Conservation (phyloP, 2,113 vertebrate genomes). For the Quiscalus mexicanus region DNA sequence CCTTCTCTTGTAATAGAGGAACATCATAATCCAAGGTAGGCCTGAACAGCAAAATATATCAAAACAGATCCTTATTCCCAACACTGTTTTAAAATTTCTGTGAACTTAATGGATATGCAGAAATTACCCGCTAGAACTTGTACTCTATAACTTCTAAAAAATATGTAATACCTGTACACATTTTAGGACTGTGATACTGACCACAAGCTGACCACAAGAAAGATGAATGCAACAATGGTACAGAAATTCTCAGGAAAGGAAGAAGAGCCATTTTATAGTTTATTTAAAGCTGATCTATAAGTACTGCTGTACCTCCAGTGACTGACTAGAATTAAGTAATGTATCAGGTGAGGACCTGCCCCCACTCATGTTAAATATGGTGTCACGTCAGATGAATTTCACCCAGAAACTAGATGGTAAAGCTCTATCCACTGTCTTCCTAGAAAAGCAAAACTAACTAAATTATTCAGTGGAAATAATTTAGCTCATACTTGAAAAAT, state of each 20-base stretch:
- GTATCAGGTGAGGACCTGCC: background rate
- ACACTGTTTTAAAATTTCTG: background rate
- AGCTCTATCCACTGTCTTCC: background rate
- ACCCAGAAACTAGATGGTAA: background rate
- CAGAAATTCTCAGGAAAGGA: background rate
- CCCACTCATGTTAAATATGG: background rate
- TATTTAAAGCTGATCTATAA: background rate
- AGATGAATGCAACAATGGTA: background rate
- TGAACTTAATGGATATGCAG: background rate
- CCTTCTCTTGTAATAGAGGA: background rate
- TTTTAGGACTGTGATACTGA: background rate
- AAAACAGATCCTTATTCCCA: background rate
- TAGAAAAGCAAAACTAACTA: background rate
- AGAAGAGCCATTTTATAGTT: background rate
- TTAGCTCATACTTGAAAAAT: background rate
- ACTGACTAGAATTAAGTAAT: background rate
- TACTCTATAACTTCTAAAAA: background rate
- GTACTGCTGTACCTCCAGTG: background rate
- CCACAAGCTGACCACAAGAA: background rate
- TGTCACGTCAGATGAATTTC: accelerated
- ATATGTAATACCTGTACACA: background rate
- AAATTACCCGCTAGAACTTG: background rate
- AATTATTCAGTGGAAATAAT: background rate
- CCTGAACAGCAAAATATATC: background rate
- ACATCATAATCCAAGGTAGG: background rate